These are phyloP conservation scores for Musca domestica DNA, from an alignment of 1,140 invertebrate species.

Conservation along the genomic window DNA sequence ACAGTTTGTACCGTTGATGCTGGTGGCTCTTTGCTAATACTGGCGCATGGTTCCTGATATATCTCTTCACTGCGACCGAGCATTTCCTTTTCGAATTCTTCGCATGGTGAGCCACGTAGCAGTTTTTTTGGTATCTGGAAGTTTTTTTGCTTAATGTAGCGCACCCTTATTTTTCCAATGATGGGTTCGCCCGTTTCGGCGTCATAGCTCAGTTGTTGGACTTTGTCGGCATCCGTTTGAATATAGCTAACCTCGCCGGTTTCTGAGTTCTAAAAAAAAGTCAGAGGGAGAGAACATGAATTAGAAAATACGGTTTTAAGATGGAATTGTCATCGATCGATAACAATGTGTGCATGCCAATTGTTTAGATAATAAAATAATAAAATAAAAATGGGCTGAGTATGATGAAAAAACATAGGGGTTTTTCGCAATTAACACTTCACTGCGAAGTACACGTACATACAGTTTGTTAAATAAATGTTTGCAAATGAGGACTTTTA, in stretches of 20 bases:
- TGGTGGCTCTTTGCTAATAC: constrained; percentile 4
- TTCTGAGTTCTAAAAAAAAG: constrained; percentile 41
- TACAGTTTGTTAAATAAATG: no score
- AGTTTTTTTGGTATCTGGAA: constrained; percentile 45
- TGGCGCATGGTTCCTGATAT: neutral
- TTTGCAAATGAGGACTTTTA: no score
- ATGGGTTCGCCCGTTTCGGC: constrained; percentile 47
- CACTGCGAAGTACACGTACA: no score
- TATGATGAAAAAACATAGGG: no score
- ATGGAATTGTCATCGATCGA: neutral
- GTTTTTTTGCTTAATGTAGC: constrained; percentile 43
- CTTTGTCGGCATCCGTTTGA: constrained; percentile 35
- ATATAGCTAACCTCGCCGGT: constrained; percentile 48
- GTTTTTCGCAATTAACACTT: no score
- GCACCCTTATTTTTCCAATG: constrained; percentile 43
- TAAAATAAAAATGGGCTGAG: no score
- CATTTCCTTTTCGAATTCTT: constrained; percentile 40
- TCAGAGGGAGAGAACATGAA: neutral
- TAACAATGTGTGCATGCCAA: neutral
- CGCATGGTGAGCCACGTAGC: constrained; percentile 36
- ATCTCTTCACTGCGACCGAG: constrained; percentile 33
- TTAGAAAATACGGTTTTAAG: neutral
- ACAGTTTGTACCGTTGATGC: neutral
- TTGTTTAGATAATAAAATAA: neutral
- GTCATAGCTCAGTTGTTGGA: constrained; percentile 39